These are phyloP conservation scores for Synergus gifuensis DNA, from an alignment of 2,888 invertebrate species.

Conservation along the genomic window DNA sequence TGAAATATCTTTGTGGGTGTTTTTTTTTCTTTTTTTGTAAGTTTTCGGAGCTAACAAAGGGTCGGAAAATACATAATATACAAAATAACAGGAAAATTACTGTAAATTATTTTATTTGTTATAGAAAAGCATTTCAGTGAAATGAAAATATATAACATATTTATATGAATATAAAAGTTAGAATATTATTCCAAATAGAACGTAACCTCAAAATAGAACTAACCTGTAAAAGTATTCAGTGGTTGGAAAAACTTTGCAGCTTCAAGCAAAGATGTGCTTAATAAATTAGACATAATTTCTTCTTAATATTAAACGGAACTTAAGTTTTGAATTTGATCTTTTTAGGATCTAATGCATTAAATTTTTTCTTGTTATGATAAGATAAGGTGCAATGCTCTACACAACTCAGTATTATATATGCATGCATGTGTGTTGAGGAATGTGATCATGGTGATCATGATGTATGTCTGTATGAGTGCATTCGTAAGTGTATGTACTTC, in stretches of 20 bases:
- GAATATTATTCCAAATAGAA: neutral
- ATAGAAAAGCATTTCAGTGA: neutral
- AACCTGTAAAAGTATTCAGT: neutral
- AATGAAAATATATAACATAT: neutral
- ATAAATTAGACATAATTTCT: neutral
- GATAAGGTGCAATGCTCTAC: no score
- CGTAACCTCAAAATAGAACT: conserved; percentile 14
- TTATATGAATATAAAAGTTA: neutral
- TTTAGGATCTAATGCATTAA: neutral
- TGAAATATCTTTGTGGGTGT: neutral
- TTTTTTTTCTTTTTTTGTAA: neutral
- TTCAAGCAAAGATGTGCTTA: neutral
- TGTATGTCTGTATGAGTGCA: no score
- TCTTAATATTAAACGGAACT: neutral
- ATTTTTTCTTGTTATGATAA: no score
- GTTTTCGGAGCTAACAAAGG: neutral
- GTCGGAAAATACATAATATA: neutral
- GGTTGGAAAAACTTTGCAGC: conserved; percentile 6
- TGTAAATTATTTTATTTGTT: no score
- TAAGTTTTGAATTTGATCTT: neutral
- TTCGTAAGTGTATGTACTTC: no score
- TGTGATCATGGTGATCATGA: no score
- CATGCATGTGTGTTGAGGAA: no score
- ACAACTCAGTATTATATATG: no score
- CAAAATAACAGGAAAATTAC: neutral